Conservation (phyloP, 2,113 vertebrate species). For the Callipepla californica region DNA sequence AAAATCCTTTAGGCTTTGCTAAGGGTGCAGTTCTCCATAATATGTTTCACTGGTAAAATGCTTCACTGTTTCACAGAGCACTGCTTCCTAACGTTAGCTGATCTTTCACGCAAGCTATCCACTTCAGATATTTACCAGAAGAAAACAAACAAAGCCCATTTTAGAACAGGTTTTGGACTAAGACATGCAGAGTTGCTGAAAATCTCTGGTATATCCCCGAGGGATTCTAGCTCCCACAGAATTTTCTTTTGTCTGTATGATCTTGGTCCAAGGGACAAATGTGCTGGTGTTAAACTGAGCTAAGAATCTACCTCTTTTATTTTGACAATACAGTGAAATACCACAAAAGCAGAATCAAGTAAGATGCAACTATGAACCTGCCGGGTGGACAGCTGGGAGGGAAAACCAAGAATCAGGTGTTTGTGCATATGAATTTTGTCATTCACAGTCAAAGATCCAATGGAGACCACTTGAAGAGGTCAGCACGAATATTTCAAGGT, state of each 20-base stretch:
- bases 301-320: conserved; percentile 26
- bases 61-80: conserved; percentile 23
- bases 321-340: conserved; percentile 36
- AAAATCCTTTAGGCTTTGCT: not conserved
- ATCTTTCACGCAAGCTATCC: conserved; percentile 43
- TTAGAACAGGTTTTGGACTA: conserved; percentile 30
- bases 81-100: conserved; percentile 24
- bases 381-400: not conserved
- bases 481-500: not conserved
- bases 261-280: conserved; percentile 27
- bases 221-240: not conserved
- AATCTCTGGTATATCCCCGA: not conserved
- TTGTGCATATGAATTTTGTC: not conserved
- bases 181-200: conserved; percentile 12
- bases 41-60: not conserved
- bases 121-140: conserved; percentile 18
- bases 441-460: not conserved
- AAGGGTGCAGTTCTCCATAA: not conserved
- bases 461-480: not conserved
- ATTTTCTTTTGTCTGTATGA: conserved; percentile 4
- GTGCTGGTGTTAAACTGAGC: conserved; percentile 11
- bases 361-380: not conserved
- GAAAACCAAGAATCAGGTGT: conserved; percentile 4
- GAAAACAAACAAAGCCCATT: conserved; percentile 47
- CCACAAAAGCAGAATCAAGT: conserved; percentile 14